These are phyloP conservation scores for Miichthys miiuy DNA, from an alignment of 2,797 vertebrate genomes.

Conservation along the genomic window DNA sequence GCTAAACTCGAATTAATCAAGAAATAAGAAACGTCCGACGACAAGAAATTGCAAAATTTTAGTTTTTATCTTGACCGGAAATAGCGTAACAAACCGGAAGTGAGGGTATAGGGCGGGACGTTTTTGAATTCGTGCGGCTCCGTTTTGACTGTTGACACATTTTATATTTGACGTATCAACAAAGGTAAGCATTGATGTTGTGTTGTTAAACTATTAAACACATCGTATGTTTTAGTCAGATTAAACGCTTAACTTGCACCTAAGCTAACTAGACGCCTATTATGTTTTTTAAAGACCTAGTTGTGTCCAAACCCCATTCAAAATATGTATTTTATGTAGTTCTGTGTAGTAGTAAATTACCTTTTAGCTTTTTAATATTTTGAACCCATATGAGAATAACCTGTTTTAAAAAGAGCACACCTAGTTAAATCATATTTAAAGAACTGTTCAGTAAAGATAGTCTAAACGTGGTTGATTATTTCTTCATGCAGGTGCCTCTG, in stretches of 20 bases:
- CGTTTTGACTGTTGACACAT: conserved; percentile 34
- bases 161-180: neutral
- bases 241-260: neutral
- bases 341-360: too few species aligned
- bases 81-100: conserved; percentile 23
- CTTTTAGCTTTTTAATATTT: neutral
- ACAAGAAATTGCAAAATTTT: neutral
- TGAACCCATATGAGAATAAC: neutral
- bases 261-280: neutral
- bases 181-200: conserved; percentile 52
- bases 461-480: neutral
- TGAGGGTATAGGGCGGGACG: conserved; percentile 46
- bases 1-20: rapidly evolving
- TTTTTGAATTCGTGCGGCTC: conserved; percentile 57
- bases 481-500: conserved; percentile 26
- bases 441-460: neutral
- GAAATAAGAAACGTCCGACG: rapidly evolving
- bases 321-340: neutral
- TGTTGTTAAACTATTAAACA: neutral
- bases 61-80: conserved; percentile 38
- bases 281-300: neutral
- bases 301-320: conserved; percentile 11
- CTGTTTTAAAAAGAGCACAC: neutral
- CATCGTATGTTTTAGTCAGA: neutral
- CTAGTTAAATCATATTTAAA: neutral